Evolutionary conservation across 2,888 invertebrate species (phyloP), one percentile per base, ranked within the genome.

Genomic region (Andrena minutula): DNA sequence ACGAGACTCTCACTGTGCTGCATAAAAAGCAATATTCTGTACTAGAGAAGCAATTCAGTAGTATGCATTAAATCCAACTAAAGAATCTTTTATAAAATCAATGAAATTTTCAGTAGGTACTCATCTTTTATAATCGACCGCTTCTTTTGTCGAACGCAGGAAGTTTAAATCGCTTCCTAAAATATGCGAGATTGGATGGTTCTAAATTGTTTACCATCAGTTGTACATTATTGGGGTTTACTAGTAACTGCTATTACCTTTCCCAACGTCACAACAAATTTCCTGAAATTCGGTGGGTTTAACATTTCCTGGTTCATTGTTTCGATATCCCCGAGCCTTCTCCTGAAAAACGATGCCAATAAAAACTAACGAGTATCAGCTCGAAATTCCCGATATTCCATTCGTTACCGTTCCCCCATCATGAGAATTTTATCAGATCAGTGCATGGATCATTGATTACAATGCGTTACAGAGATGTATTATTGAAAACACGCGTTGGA

Each of bases 221-320:
- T 41, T 41, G 41, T 41, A 41, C 41, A 41, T 12, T 41, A 41
- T 16, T 1, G 41, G 12, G 41, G 41, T 41, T 16, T 41, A 41
- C 16, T 41, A 16, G 41, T 16, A 41, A 16, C 16, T 41, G 41
- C 41, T 41, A 41, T 41, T 41, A 41, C 16, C 51, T 8, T 2
- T 20, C 2, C n/a, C 8, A 20, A 51, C 51, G 20, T 20, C 20
- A 20, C 20, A 51, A 51, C 20, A 20, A 20, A 20, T 51, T 51
- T 51, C n/a, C 51, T 8, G 51, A 2, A 51, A 51, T 32, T 60
- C n/a, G 28, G 30, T 32, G n/a, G 30, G 16, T n/a, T 10, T 60
- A 28, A 16, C 30, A 60, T 60, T 60, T 60, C 30, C 30, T 51
- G 58, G 16, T 32, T 30, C n/a, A 60, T 60, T n/a, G 30, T 60